Conservation (phyloP, 2,888 invertebrate species). For the Leptopilina drosophilae region DNA sequence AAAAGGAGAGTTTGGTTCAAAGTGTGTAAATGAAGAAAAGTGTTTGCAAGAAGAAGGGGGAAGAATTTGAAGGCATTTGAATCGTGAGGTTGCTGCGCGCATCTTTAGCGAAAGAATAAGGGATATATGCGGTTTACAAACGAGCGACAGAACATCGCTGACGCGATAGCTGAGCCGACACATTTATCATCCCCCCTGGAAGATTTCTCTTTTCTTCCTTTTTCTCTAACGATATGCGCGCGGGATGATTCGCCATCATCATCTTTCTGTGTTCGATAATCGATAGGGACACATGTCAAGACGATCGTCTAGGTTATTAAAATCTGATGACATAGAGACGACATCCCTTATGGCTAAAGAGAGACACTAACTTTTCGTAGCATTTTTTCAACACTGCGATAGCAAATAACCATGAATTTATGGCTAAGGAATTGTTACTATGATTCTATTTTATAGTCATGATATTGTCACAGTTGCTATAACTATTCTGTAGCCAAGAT, state of each 20-base stretch:
- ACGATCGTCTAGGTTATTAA: not conserved
- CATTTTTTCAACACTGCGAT: too few relatives aligned
- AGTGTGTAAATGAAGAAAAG: too few relatives aligned
- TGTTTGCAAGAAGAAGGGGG: too few relatives aligned
- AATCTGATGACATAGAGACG: too few relatives aligned
- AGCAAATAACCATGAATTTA: too few relatives aligned
- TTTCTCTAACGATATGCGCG: constrained; percentile 41
- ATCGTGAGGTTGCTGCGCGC: not conserved
- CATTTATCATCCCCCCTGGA: constrained; percentile 71
- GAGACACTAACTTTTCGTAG: too few relatives aligned
- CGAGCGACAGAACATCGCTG: constrained; percentile 72
- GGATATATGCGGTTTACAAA: constrained; percentile 70
- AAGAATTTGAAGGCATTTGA: not conserved
- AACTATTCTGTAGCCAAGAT: too few relatives aligned
- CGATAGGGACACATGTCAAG: constrained; percentile 44
- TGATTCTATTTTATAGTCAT: too few relatives aligned
- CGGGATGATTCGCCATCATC: constrained; percentile 38
- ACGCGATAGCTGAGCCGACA: constrained; percentile 70
- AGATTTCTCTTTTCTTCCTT: constrained; percentile 51
- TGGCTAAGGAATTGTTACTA: too few relatives aligned
- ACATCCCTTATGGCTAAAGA: too few relatives aligned
- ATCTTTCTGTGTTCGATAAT: constrained; percentile 35
- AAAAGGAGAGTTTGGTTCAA: too few relatives aligned
- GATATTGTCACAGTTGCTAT: too few relatives aligned
- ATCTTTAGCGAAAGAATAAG: constrained; percentile 47